phyloP scores from a whole-genome alignment of 2,113 vertebrate genomes.

The Elephas maximus region DNA sequence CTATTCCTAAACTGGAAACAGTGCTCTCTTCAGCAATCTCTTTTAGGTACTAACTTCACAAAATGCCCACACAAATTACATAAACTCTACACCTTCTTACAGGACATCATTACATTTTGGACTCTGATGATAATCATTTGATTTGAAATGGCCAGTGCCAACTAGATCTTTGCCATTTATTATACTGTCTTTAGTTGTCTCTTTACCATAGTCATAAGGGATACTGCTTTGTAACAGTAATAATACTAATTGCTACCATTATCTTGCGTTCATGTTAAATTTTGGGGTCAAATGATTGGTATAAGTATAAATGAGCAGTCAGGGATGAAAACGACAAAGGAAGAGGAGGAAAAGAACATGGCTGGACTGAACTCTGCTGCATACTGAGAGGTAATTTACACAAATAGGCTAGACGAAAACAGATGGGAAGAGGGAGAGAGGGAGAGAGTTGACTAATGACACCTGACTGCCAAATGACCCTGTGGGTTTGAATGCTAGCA shows the following conservation, averaged over 20 bases:
- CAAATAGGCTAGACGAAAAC: constrained; percentile 85
- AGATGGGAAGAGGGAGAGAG: constrained; percentile 84
- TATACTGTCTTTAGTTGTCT: constrained; percentile 40
- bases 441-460: constrained; percentile 85
- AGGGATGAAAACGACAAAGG: constrained; percentile 80
- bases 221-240: constrained; percentile 57
- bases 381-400: constrained; percentile 86
- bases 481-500: constrained; percentile 76
- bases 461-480: constrained; percentile 88
- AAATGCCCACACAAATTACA: constrained; percentile 55
- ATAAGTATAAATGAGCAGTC: constrained; percentile 67
- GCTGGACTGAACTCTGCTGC: constrained; percentile 71
- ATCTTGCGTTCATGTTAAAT: constrained; percentile 72
- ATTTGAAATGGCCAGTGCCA: constrained; percentile 68
- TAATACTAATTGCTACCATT: constrained; percentile 79
- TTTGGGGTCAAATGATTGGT: constrained; percentile 71
- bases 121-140: constrained; percentile 55
- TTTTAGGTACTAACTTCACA: constrained; percentile 49
- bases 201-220: constrained; percentile 65
- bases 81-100: constrained; percentile 53
- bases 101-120: constrained; percentile 62
- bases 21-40: not conserved
- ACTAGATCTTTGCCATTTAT: constrained; percentile 74
- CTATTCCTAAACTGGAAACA: constrained; percentile 1
- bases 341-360: constrained; percentile 78